Conservation (phyloP, 2,113 vertebrate genomes). For the Tachuris rubrigastra region DNA sequence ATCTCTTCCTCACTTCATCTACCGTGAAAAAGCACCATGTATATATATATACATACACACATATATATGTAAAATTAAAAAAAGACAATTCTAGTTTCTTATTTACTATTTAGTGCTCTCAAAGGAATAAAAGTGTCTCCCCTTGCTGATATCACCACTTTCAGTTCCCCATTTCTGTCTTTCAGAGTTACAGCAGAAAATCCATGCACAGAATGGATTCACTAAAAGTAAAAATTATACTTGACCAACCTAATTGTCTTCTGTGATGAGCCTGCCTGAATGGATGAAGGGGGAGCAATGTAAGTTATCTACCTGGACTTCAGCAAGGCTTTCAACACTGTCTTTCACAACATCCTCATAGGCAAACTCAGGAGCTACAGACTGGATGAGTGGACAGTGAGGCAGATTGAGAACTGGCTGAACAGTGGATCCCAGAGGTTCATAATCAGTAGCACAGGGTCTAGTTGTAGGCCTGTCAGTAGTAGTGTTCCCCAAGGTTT, state of each 20-base stretch:
- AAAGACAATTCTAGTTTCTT: not conserved
- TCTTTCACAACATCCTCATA: not conserved
- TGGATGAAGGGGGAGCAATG: not conserved
- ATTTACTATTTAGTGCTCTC: not conserved
- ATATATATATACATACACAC: no score
- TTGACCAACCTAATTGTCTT: not conserved
- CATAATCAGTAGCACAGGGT: not conserved
- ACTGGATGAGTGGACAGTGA: not conserved
- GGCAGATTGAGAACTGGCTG: not conserved
- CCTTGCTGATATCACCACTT: not conserved
- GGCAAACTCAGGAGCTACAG: not conserved
- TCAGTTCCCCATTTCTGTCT: not conserved
- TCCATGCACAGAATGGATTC: not conserved
- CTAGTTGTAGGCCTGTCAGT: not conserved
- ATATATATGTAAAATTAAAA: not conserved
- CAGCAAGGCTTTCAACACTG: not conserved
- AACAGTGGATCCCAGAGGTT: not conserved
- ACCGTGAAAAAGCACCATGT: not conserved
- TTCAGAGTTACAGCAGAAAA: not conserved
- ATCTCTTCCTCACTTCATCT: not conserved
- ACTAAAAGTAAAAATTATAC: not conserved
- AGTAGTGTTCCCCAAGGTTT: not conserved
- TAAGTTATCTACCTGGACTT: not conserved
- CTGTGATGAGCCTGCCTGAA: not conserved
- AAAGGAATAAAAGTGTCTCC: not conserved